Percentiles rank a stretch among this genome's conserved stretches.
These are phyloP conservation scores for Campoplex nolae DNA, from an alignment of 2,888 invertebrate genomes.

Conservation along the genomic window DNA sequence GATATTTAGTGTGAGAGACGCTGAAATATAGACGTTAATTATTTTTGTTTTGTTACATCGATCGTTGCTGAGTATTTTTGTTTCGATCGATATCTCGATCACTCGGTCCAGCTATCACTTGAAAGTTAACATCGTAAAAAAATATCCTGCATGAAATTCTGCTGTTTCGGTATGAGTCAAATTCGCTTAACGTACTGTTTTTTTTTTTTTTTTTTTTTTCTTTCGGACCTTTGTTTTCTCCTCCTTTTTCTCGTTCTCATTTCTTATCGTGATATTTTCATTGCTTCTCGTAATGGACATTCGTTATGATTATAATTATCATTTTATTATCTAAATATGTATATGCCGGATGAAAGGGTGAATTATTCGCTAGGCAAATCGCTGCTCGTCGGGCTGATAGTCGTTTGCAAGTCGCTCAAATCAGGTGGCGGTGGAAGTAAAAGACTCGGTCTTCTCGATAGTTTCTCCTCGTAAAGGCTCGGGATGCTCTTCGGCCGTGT, in stretches of 20 bases:
- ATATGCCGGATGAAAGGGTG: constrained; percentile 13
- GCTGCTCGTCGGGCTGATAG: constrained; percentile 81
- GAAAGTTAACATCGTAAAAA: constrained; percentile 63
- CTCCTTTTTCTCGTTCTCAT: not conserved
- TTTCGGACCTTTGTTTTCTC: not conserved
- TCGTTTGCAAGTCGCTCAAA: constrained; percentile 77
- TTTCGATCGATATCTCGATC: constrained; percentile 7
- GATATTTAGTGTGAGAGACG: not conserved
- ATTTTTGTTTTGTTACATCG: not conserved
- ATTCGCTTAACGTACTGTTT: constrained; percentile 36
- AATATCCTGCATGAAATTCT: constrained; percentile 64
- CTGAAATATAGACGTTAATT: not conserved
- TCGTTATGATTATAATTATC: not conserved
- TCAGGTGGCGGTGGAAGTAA: constrained; percentile 78
- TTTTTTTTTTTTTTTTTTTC: not conserved
- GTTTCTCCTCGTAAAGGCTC: constrained; percentile 80
- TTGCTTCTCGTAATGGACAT: constrained; percentile 16
- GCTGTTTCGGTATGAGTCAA: constrained; percentile 50
- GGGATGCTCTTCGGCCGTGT: constrained; percentile 79
- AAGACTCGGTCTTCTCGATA: constrained; percentile 79
- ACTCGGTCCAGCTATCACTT: constrained; percentile 49
- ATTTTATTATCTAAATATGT: constrained; percentile 17
- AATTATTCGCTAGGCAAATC: constrained; percentile 78
- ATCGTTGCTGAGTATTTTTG: not conserved
- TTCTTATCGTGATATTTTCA: constrained; percentile 1